A percentile compares a stretch with the other conserved stretches of the same genome.
These are phyloP conservation scores for Camelus dromedarius DNA, from an alignment of 2,113 vertebrate species.

Conservation along the genomic window DNA sequence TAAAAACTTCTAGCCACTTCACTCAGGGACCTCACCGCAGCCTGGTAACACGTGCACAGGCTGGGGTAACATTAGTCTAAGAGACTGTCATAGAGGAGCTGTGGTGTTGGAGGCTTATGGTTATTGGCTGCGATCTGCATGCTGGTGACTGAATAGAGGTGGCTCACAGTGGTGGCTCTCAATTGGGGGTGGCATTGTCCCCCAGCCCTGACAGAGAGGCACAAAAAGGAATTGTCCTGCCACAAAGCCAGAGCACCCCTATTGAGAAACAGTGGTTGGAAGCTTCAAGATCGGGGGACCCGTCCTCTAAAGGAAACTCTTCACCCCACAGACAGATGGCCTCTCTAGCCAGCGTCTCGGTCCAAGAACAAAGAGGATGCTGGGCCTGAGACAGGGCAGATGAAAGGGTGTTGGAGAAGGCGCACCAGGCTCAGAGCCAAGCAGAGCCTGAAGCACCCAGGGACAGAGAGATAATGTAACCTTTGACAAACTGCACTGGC, in stretches of 20 bases:
- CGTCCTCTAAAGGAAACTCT: background rate
- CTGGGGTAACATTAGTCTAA: background rate
- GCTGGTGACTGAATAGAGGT: background rate
- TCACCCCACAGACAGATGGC: background rate
- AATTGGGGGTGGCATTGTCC: background rate
- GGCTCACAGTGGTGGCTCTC: background rate
- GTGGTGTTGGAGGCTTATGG: background rate
- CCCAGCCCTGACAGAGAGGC: background rate
- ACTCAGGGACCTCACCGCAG: background rate
- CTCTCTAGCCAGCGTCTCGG: background rate
- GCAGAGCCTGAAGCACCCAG: conserved; percentile 30
- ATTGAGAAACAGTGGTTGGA: background rate
- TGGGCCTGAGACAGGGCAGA: background rate
- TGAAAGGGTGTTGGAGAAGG: background rate
- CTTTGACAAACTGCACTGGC: conserved; percentile 83
- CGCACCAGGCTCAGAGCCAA: background rate
- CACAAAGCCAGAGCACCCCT: background rate
- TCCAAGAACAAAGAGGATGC: background rate
- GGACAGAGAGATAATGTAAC: conserved; percentile 77
- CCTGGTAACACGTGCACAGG: background rate
- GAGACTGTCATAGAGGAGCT: background rate
- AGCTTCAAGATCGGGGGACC: background rate
- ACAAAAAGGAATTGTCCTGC: background rate
- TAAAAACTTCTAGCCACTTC: background rate
- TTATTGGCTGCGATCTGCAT: background rate